phyloP scores from a whole-genome alignment of 2,888 invertebrate species.

The Diplolepis rosae region DNA sequence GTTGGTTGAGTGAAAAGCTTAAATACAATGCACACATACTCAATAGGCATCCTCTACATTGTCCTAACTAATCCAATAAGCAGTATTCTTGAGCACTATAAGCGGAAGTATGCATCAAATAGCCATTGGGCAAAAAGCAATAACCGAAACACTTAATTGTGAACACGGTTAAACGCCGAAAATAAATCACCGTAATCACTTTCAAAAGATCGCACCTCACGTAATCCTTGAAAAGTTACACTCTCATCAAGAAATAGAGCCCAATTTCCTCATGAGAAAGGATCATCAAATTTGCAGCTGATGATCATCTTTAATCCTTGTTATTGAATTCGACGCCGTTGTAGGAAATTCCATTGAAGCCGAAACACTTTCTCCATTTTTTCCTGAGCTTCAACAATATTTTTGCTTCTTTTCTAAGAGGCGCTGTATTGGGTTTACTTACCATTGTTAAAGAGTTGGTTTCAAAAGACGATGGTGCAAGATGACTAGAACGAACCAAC shows the following conservation, averaged over 20 bases:
- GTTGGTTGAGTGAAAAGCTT: not conserved
- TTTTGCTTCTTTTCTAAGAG: not conserved
- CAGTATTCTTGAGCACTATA: not conserved
- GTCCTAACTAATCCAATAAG: constrained; percentile 1
- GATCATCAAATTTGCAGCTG: not conserved
- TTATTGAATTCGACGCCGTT: not conserved
- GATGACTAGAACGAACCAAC: constrained; percentile 73
- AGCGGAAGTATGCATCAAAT: not conserved
- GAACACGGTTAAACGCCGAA: not conserved
- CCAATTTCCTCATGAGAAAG: not conserved
- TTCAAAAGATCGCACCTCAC: not conserved
- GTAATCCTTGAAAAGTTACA: not conserved
- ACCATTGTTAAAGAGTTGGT: constrained; percentile 66
- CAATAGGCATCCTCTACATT: not conserved
- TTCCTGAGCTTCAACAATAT: not conserved
- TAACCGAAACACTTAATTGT: constrained; percentile 24
- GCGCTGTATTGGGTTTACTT: constrained; percentile 54
- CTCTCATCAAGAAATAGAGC: not conserved
- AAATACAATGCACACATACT: not conserved
- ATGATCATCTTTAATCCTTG: not conserved
- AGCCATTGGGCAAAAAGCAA: constrained; percentile 11
- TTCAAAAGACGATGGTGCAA: constrained; percentile 65
- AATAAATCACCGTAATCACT: constrained; percentile 7
- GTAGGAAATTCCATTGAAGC: not conserved
- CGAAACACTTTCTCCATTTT: constrained; percentile 14